A percentile compares a stretch with the other conserved stretches of the same genome.
phyloP scores from a whole-genome alignment of 2,113 vertebrate species.

The Probosciger aterrimus region DNA sequence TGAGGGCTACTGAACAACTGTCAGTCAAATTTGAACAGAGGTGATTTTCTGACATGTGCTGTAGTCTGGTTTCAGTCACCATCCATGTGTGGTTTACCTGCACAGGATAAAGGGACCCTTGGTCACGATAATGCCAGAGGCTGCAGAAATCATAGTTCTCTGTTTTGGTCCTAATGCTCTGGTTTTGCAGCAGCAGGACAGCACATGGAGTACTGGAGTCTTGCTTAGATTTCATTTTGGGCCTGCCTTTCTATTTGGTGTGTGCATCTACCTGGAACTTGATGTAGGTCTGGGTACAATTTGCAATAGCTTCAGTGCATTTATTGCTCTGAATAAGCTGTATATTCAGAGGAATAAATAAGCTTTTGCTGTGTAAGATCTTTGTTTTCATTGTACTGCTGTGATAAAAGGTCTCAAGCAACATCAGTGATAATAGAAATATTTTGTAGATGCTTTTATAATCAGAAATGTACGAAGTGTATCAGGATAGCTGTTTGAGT shows the following conservation, averaged over 20 bases:
- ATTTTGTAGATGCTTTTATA: neutral
- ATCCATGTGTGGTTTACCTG: accelerated
- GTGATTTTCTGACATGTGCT: neutral
- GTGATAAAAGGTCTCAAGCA: neutral
- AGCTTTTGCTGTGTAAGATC: neutral
- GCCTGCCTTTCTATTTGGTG: neutral
- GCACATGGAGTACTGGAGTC: neutral
- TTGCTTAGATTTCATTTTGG: neutral
- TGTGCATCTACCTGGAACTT: neutral
- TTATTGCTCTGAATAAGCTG: neutral
- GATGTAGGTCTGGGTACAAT: neutral
- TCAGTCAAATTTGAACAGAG: neutral
- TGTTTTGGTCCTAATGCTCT: neutral
- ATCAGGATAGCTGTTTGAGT: neutral
- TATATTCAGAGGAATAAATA: neutral
- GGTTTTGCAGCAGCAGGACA: neutral
- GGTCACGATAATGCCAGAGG: neutral
- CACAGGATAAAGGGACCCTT: neutral
- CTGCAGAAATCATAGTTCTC: neutral
- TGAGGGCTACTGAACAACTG: neutral
- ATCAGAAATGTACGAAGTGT: neutral
- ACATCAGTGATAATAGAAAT: neutral
- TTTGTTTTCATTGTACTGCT: neutral
- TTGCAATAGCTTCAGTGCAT: neutral
- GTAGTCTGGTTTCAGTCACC: neutral